Base-by-base conservation (phyloP, 2,888 invertebrate species). In the Hofmannophila pseudospretella region DNA sequence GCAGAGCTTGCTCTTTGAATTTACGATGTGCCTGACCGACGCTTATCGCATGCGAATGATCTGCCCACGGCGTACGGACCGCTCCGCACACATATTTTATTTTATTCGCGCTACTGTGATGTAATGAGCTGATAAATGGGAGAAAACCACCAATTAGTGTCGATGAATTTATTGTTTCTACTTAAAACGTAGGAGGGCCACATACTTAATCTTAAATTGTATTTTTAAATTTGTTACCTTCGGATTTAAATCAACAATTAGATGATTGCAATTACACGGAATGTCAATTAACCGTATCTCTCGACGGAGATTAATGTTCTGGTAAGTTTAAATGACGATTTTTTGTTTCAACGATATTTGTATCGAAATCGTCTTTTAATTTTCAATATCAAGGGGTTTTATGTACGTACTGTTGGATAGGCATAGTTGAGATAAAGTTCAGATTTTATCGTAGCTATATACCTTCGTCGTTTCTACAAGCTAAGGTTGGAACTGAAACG, bases 131-230 rank as follows among this genome's bases (percentile, higher is more conserved):
- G 86, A 86, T 86, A 86, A 86, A 85, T 86, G 79, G 81, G 76
- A 85, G 85, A 86, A 85, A 86, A 86, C 86, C 85, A 85, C 86
- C 86, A 86, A 86, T 86, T 86, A 86, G 86, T 82, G 85, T 81
- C 86, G 85, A 86, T 85, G 84, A 86, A 85, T 85, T 86, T 86
- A 86, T 86, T 86, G 85, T 86, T 85, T 84, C 84, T 82, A 80
- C 85, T 85, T 85, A 85, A 84, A 84, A 75, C 82, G 82, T 82
- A 80, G 85, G 84, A 81, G 85, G 82, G 80, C 77, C 73, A 63
- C 69, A 67, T 76, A 71, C 73, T 80, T 80, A 81, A 82, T 84
- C 80, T 81, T 67, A 74, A 76, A 79, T 78, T 79, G 74, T 71
- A 63, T 73, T 84, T 81, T 72, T 61, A 72, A 76, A 72, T 71